Percentiles rank a stretch among this genome's conserved stretches.
These are phyloP conservation scores for Eueremaeus valkanovi DNA, from an alignment of 2,888 invertebrate species.

Conservation along the genomic window DNA sequence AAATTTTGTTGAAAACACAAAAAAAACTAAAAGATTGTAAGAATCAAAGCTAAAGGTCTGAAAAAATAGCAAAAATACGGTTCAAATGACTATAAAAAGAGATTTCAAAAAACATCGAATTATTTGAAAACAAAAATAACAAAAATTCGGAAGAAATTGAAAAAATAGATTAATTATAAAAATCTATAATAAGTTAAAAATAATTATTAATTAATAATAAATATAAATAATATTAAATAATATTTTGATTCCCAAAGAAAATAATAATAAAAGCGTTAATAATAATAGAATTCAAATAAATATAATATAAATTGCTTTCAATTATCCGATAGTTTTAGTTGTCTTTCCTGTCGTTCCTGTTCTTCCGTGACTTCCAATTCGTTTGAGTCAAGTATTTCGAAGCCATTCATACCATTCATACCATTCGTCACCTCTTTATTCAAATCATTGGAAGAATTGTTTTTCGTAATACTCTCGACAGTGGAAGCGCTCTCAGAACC, in stretches of 20 bases:
- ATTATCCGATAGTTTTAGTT: no score
- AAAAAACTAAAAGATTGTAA: no score
- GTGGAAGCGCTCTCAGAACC: conserved; percentile 41
- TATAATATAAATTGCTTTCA: no score
- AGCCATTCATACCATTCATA: conserved; percentile 64
- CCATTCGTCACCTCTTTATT: conserved; percentile 73
- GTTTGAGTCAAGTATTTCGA: conserved; percentile 47
- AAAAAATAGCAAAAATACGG: no score
- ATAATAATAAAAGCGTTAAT: background rate
- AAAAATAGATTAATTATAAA: no score
- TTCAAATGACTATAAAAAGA: no score
- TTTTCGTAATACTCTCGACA: conserved; percentile 34
- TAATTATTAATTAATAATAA: background rate
- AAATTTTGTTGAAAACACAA: no score
- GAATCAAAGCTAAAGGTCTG: no score
- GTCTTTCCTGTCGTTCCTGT: background rate
- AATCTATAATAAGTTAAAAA: no score
- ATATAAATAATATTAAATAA: background rate
- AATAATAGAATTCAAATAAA: background rate
- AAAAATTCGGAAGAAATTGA: no score
- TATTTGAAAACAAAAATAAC: no score
- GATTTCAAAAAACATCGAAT: no score
- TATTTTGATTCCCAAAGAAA: background rate
- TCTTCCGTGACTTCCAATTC: conserved; percentile 38
- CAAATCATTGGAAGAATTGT: conserved; percentile 55